These are phyloP conservation scores for Bilobella aurantiaca DNA, from an alignment of 1,140 invertebrate genomes.

Conservation along the genomic window DNA sequence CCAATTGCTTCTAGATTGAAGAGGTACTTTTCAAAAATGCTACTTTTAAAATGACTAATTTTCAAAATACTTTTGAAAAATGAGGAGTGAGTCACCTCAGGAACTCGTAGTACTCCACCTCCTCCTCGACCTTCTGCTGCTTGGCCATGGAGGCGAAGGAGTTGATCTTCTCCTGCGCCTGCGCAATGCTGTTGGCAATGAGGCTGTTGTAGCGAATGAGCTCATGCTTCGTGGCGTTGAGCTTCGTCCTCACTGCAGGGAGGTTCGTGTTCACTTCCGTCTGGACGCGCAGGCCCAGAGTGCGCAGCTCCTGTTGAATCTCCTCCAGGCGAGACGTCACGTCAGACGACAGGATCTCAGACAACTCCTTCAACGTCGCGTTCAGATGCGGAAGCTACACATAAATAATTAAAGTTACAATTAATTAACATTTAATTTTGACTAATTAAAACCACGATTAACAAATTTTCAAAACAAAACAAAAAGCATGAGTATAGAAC, in stretches of 20 bases:
- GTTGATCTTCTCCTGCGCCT: background rate
- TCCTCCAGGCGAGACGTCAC: background rate
- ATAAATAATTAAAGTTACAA: too few relatives aligned
- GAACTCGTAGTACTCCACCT: background rate
- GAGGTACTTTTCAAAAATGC: too few relatives aligned
- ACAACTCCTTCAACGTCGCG: background rate
- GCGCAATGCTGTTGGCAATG: background rate
- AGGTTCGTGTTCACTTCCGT: background rate
- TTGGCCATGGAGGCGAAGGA: background rate
- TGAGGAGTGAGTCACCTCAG: background rate
- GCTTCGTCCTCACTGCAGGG: background rate
- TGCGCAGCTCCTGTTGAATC: background rate
- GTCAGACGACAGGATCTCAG: background rate
- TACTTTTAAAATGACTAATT: too few relatives aligned
- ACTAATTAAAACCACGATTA: too few relatives aligned
- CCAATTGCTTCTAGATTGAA: too few relatives aligned
- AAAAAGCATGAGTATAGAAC: too few relatives aligned
- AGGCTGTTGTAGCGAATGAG: background rate
- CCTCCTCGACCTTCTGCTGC: background rate
- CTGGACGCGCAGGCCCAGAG: background rate
- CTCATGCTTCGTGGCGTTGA: background rate
- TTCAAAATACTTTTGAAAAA: background rate
- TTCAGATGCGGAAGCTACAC: background rate
- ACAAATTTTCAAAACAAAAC: too few relatives aligned
- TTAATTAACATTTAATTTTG: too few relatives aligned